phyloP scores from a whole-genome alignment of 1,140 invertebrate species.

The Intoshia linei region DNA sequence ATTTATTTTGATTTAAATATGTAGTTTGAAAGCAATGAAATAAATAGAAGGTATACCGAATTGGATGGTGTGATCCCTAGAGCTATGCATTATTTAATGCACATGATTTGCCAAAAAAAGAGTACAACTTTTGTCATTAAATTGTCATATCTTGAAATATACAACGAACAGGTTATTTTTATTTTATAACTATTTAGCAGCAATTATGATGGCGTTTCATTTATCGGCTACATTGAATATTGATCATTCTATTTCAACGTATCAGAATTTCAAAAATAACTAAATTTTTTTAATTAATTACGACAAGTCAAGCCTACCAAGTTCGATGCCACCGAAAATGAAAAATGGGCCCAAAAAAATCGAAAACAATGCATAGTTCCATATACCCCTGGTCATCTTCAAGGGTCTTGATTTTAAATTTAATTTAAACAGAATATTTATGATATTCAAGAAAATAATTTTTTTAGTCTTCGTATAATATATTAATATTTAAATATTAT shows the following conservation, averaged over 20 bases:
- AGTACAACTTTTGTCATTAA: conserved; percentile 11
- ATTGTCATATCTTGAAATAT: conserved; percentile 21
- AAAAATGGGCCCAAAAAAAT: too few species aligned
- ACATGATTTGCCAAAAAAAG: conserved; percentile 9
- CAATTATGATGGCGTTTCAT: not conserved
- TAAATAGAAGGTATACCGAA: conserved; percentile 7
- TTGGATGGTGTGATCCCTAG: conserved; percentile 18
- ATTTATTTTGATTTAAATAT: not conserved
- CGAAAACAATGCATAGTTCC: too few species aligned
- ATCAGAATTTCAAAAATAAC: too few species aligned
- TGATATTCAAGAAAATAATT: too few species aligned
- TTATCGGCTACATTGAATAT: too few species aligned
- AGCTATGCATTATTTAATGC: conserved; percentile 16
- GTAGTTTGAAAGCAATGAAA: not conserved
- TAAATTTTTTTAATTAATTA: too few species aligned
- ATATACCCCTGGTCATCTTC: too few species aligned
- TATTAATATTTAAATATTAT: not conserved
- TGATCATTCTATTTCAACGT: too few species aligned
- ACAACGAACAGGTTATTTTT: conserved; percentile 20
- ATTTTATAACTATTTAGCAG: not conserved
- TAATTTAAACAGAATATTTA: too few species aligned
- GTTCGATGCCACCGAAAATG: too few species aligned
- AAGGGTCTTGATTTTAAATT: too few species aligned
- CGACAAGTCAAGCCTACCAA: too few species aligned
- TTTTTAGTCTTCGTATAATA: not conserved